Evolutionary conservation across 2,888 invertebrate genomes (phyloP).

Genomic region (Lasioglossum malachurum): DNA sequence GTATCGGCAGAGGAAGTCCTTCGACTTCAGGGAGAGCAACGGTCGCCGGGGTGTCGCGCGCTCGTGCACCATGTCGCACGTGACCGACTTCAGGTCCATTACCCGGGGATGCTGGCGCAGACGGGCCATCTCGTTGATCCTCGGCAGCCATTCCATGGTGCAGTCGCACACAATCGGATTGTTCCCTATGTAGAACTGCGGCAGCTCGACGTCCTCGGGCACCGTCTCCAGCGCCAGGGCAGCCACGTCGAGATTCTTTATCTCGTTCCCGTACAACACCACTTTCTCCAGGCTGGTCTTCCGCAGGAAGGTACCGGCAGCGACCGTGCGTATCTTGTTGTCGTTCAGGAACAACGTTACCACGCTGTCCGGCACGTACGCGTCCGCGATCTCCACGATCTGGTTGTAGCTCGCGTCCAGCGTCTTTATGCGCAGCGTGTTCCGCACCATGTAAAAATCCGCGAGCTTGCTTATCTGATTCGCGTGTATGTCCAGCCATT

Average conservation of each 20-base stretch:
- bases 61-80: slow-evolving; percentile 91
- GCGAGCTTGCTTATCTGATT: slow-evolving; percentile 92
- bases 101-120: slow-evolving; percentile 91
- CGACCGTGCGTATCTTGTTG: slow-evolving; percentile 90
- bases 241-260: slow-evolving; percentile 90
- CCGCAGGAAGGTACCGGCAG: slow-evolving; percentile 89
- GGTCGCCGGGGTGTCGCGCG: slow-evolving; percentile 88
- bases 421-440: slow-evolving; percentile 90
- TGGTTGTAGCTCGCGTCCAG: slow-evolving; percentile 91
- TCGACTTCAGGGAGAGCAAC: slow-evolving; percentile 89
- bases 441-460: slow-evolving; percentile 89
- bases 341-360: slow-evolving; percentile 91
- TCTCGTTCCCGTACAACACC: slow-evolving; percentile 91
- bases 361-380: slow-evolving; percentile 90
- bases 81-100: slow-evolving; percentile 92
- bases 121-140: slow-evolving; percentile 91
- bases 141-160: slow-evolving; percentile 94
- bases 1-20: slow-evolving; percentile 93
- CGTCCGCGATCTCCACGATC: slow-evolving; percentile 89
- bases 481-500: slow-evolving; percentile 93
- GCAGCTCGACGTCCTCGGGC: slow-evolving; percentile 89
- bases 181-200: slow-evolving; percentile 92
- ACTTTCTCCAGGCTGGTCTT: slow-evolving; percentile 91
- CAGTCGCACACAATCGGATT: slow-evolving; percentile 95
- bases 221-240: slow-evolving; percentile 90